Percentiles rank a stretch among this genome's conserved stretches.
These are phyloP conservation scores for Habroteleia sp. DNA, from an alignment of 2,888 invertebrate species.

Conservation along the genomic window DNA sequence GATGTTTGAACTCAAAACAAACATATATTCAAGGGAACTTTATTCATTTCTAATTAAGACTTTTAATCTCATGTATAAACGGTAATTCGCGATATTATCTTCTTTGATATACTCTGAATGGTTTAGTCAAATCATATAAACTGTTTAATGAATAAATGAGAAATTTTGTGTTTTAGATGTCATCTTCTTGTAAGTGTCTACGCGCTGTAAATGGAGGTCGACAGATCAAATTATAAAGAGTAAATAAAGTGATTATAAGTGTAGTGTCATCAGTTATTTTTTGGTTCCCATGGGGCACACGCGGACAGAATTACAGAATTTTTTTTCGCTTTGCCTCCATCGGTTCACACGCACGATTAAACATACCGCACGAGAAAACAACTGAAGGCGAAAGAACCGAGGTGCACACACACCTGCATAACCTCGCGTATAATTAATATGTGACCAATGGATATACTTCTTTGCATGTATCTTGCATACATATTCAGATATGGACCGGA, in stretches of 20 bases:
- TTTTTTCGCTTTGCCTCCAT: constrained; percentile 21
- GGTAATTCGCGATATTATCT: too few species aligned
- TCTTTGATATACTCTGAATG: too few species aligned
- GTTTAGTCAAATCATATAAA: too few species aligned
- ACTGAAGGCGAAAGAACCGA: constrained; percentile 44
- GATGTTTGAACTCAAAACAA: too few species aligned
- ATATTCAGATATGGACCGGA: constrained; percentile 69
- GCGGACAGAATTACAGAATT: constrained; percentile 45
- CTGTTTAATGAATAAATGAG: too few species aligned
- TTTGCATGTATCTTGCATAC: constrained; percentile 62
- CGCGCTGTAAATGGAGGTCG: not conserved
- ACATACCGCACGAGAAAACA: constrained; percentile 54
- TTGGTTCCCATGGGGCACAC: constrained; percentile 53
- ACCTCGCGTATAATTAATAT: constrained; percentile 71
- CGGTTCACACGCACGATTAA: constrained; percentile 72
- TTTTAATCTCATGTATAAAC: too few species aligned
- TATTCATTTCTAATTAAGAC: too few species aligned
- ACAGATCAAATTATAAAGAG: constrained; percentile 6
- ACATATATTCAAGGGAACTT: too few species aligned
- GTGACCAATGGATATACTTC: constrained; percentile 67
- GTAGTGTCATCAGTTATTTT: constrained; percentile 35
- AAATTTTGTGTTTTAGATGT: too few species aligned
- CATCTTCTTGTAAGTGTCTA: too few species aligned
- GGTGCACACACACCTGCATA: constrained; percentile 70
- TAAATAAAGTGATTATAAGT: constrained; percentile 8